A percentile compares a stretch with the other conserved stretches of the same genome.
Evolutionary conservation across 2,888 invertebrate species (phyloP).

Genomic region (Gari tellinella): DNA sequence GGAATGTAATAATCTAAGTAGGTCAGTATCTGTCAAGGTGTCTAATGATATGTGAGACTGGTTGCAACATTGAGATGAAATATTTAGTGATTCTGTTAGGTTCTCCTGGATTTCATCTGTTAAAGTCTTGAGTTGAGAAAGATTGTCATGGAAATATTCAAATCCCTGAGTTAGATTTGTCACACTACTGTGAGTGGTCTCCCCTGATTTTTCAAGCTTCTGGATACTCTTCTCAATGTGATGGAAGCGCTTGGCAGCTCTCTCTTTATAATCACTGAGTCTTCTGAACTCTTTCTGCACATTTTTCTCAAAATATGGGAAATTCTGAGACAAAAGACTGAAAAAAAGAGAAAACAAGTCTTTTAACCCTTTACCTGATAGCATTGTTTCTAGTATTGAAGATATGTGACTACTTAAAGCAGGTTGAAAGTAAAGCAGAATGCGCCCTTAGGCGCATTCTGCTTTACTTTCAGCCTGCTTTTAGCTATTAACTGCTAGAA

Average conservation of each 20-base stretch:
- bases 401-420: too few species aligned
- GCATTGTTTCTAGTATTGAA: too few species aligned
- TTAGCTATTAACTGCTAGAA: too few species aligned
- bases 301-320: constrained; percentile 46
- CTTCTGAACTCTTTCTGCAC: constrained; percentile 50
- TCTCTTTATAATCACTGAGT: constrained; percentile 59
- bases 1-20: too few species aligned
- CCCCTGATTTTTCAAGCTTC: constrained; percentile 28
- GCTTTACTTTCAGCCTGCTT: too few species aligned
- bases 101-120: constrained; percentile 17
- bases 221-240: constrained; percentile 58
- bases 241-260: constrained; percentile 57
- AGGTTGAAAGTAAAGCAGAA: too few species aligned
- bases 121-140: constrained; percentile 30
- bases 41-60: background rate
- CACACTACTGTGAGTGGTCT: constrained; percentile 22
- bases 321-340: too few species aligned
- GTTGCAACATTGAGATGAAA: constrained; percentile 36
- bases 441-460: too few species aligned
- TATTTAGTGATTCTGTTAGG: constrained; percentile 23
- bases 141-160: constrained; percentile 5
- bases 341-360: too few species aligned
- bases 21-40: too few species aligned
- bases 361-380: too few species aligned
- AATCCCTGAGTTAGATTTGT: constrained; percentile 46